phyloP scores from a whole-genome alignment of 2,797 vertebrate species.

The Tokudaia tokunoshimensis region DNA sequence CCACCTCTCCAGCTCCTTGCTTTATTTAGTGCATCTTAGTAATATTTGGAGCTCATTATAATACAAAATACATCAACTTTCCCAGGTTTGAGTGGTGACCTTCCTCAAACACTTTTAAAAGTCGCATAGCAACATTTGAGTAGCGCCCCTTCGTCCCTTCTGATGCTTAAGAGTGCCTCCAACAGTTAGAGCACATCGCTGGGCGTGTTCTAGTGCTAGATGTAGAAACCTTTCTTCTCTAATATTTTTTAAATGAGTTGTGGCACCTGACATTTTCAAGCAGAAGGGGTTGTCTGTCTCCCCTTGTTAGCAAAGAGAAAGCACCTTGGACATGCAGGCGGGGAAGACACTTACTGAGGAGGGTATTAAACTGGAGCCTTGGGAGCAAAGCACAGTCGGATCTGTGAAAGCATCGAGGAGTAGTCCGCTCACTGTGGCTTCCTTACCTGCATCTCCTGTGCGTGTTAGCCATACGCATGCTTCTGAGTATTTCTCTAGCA shows the following conservation, averaged over 20 bases:
- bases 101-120: constrained; percentile 62
- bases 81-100: constrained; percentile 46
- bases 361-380: background rate
- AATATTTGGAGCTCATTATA: constrained; percentile 45
- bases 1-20: background rate
- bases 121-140: constrained; percentile 48
- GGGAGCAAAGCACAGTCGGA: constrained; percentile 10
- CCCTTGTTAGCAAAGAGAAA: background rate
- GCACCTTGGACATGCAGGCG: background rate
- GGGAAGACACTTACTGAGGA: background rate
- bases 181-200: background rate
- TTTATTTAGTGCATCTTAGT: background rate
- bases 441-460: constrained; percentile 6
- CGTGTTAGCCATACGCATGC: background rate
- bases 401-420: background rate
- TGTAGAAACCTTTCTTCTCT: constrained; percentile 11
- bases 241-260: constrained; percentile 7
- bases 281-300: background rate
- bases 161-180: constrained; percentile 2
- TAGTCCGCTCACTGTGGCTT: background rate
- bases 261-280: constrained; percentile 44
- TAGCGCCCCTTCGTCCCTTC: background rate
- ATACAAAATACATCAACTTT: background rate
- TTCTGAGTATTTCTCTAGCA: constrained; percentile 1
- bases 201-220: background rate